Evolutionary conservation across 2,113 vertebrate genomes (phyloP).

Genomic region (Lepus timidus): DNA sequence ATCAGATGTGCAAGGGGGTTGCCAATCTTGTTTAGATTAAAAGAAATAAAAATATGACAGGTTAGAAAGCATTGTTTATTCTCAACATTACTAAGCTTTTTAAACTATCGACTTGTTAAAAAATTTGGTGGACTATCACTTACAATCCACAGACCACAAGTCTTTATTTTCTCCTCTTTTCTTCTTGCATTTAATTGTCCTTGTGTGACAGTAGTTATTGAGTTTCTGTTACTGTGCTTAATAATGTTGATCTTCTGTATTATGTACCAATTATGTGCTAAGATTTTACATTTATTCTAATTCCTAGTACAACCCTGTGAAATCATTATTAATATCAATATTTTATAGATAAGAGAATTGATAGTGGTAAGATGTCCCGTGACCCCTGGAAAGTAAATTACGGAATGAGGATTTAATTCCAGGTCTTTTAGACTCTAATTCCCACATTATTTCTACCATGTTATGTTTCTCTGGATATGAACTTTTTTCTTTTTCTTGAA

Average conservation of each 20-base stretch:
- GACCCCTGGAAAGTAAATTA: not conserved
- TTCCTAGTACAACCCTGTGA: constrained; percentile 21
- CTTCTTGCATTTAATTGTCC: constrained; percentile 9
- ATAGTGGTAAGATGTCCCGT: not conserved
- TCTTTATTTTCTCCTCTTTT: constrained; percentile 42
- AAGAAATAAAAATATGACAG: not conserved
- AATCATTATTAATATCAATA: constrained; percentile 44
- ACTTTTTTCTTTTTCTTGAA: not conserved
- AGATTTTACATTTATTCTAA: constrained; percentile 61
- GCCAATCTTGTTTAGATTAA: not conserved
- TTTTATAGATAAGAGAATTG: constrained; percentile 53
- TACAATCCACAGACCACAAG: not conserved
- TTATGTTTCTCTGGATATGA: not conserved
- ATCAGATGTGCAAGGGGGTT: not conserved
- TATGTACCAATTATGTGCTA: constrained; percentile 43
- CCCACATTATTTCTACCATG: not conserved
- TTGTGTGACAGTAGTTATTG: constrained; percentile 23
- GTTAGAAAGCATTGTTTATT: constrained; percentile 37
- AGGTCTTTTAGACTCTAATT: constrained; percentile 9
- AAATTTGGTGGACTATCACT: not conserved
- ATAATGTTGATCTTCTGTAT: constrained; percentile 52
- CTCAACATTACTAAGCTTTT: not conserved
- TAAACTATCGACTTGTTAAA: not conserved
- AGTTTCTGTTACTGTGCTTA: not conserved
- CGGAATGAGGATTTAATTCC: not conserved